Evolutionary conservation across 2,797 vertebrate genomes (phyloP).

Genomic region (Phoxinus dragarum): DNA sequence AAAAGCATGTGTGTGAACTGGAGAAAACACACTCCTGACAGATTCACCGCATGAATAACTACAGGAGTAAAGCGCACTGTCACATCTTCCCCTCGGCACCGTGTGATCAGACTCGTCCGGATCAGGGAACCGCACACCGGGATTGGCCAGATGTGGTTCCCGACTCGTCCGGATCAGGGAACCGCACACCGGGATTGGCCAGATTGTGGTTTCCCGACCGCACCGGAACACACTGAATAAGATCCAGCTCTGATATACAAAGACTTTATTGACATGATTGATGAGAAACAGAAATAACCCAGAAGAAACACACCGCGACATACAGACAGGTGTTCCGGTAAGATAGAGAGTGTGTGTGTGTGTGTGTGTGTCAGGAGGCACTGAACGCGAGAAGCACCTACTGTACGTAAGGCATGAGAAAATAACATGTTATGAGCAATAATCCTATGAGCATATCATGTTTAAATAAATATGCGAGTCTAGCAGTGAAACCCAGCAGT

Average conservation of each 20-base stretch:
- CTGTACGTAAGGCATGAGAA: not conserved
- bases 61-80: not conserved
- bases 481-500: not conserved
- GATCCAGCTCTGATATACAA: conserved; percentile 38
- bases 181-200: too few species aligned
- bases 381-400: conserved; percentile 8
- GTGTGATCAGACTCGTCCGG: too few species aligned
- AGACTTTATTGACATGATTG: conserved; percentile 64
- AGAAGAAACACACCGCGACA: not conserved
- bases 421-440: not conserved
- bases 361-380: not conserved
- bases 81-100: not conserved
- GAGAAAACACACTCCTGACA: not conserved
- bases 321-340: not conserved
- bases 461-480: not conserved
- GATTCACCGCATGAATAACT: not conserved
- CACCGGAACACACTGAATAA: not conserved
- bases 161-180: too few species aligned
- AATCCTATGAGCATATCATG: not conserved
- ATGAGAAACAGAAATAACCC: conserved; percentile 62
- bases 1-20: not conserved
- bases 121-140: too few species aligned
- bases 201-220: not conserved
- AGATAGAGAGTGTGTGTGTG: not conserved
- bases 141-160: too few species aligned